Conservation (phyloP, 2,113 vertebrate species). For the Otis tarda region DNA sequence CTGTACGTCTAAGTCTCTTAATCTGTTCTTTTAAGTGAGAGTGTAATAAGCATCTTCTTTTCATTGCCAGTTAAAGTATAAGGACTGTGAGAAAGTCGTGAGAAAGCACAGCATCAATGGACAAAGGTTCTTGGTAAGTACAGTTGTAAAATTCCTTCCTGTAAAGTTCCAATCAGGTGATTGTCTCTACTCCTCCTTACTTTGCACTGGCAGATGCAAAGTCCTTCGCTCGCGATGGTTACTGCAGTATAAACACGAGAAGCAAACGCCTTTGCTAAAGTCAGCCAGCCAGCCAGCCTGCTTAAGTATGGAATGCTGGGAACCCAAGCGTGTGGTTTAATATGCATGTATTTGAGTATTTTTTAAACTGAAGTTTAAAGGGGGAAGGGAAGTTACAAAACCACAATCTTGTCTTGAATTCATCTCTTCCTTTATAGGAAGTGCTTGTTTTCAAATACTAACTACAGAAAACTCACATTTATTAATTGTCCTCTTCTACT, state of each 20-base stretch:
- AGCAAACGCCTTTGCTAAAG: background rate
- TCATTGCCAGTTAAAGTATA: slow-evolving; percentile 79
- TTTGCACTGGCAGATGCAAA: background rate
- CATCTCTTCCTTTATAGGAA: background rate
- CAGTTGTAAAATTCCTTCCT: background rate
- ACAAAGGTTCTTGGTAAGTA: slow-evolving; percentile 90
- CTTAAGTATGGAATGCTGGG: background rate
- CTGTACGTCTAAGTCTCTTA: background rate
- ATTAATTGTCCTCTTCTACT: background rate
- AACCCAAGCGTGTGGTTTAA: background rate
- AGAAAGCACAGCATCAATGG: slow-evolving; percentile 84
- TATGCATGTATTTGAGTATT: background rate
- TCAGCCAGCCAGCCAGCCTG: background rate
- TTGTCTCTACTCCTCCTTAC: background rate
- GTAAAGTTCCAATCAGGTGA: background rate
- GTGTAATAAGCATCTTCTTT: background rate
- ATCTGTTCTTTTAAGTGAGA: background rate
- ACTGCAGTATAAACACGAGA: background rate
- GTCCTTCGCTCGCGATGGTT: background rate
- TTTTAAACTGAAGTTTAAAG: background rate
- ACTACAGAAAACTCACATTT: background rate
- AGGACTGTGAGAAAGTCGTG: slow-evolving; percentile 89
- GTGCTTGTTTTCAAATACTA: background rate
- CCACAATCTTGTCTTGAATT: background rate
- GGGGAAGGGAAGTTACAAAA: background rate